Conservation (phyloP, 2,113 vertebrate species). For the Trogon melanurus region DNA sequence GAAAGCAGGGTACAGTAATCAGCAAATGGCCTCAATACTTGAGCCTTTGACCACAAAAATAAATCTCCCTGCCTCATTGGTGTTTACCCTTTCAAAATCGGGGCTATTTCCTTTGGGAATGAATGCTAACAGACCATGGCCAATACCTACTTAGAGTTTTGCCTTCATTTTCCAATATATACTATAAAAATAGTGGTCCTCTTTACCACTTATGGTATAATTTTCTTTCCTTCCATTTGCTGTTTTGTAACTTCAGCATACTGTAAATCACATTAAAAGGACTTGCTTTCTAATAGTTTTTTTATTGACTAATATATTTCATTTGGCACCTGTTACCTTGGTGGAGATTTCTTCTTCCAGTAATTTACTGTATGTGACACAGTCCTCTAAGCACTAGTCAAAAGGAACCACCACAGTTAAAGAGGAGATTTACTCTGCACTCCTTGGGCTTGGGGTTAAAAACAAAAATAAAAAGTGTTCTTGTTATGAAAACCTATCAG, state of each 20-base stretch:
- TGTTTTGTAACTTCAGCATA: slow-evolving; percentile 7
- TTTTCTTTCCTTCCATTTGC: slow-evolving; percentile 46
- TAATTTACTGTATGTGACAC: slow-evolving; percentile 34
- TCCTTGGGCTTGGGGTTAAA: background rate
- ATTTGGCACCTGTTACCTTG: slow-evolving; percentile 60
- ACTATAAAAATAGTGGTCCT: background rate
- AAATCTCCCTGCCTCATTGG: background rate
- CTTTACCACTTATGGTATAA: background rate
- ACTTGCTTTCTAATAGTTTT: slow-evolving; percentile 56
- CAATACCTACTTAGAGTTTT: background rate
- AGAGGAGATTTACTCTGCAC: slow-evolving; percentile 10
- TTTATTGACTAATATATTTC: slow-evolving; percentile 66
- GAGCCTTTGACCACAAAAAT: background rate
- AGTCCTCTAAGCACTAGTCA: slow-evolving; percentile 33
- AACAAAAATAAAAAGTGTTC: background rate
- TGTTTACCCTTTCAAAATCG: background rate
- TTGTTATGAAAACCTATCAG: background rate
- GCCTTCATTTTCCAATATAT: background rate
- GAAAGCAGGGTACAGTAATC: background rate
- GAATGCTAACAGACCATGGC: background rate
- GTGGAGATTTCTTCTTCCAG: slow-evolving; percentile 24
- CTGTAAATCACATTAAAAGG: slow-evolving; percentile 67
- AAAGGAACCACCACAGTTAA: slow-evolving; percentile 8
- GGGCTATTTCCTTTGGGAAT: background rate
- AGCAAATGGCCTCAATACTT: background rate